These are phyloP conservation scores for Xylocampa areola DNA, from an alignment of 2,888 invertebrate genomes.

Conservation along the genomic window DNA sequence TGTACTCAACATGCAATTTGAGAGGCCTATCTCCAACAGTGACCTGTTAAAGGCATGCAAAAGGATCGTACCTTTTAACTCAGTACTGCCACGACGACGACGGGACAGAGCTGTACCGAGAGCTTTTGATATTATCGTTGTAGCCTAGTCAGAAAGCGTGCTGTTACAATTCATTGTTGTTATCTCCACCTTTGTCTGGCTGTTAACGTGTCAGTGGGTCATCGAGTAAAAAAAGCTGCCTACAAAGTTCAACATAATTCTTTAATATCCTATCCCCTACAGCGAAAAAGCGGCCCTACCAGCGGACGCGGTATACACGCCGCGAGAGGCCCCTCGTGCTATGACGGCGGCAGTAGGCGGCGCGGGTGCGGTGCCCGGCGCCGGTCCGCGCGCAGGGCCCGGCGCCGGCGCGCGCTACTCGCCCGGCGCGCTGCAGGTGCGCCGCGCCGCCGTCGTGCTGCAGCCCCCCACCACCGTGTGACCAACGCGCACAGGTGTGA, in stretches of 20 bases:
- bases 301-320: slow-evolving; percentile 93
- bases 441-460: slow-evolving; percentile 96
- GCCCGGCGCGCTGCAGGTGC: slow-evolving; percentile 95
- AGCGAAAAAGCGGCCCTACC: slow-evolving; percentile 91
- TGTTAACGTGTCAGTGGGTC: too few relatives aligned
- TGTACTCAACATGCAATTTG: too few relatives aligned
- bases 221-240: too few relatives aligned
- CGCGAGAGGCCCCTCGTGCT: slow-evolving; percentile 72
- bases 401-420: slow-evolving; percentile 93
- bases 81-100: too few relatives aligned
- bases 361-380: slow-evolving; percentile 93
- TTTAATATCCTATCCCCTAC: slow-evolving; percentile 1
- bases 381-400: slow-evolving; percentile 88
- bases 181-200: too few relatives aligned
- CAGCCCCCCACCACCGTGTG: slow-evolving; percentile 95
- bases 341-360: slow-evolving; percentile 86
- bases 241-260: not conserved
- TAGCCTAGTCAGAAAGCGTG: too few relatives aligned
- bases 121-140: too few relatives aligned
- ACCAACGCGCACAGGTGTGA: slow-evolving; percentile 72
- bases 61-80: too few relatives aligned
- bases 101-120: too few relatives aligned
- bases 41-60: too few relatives aligned
- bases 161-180: too few relatives aligned
- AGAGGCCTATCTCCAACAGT: too few relatives aligned